phyloP scores from a whole-genome alignment of 2,888 invertebrate species.

The Chesias legatella region DNA sequence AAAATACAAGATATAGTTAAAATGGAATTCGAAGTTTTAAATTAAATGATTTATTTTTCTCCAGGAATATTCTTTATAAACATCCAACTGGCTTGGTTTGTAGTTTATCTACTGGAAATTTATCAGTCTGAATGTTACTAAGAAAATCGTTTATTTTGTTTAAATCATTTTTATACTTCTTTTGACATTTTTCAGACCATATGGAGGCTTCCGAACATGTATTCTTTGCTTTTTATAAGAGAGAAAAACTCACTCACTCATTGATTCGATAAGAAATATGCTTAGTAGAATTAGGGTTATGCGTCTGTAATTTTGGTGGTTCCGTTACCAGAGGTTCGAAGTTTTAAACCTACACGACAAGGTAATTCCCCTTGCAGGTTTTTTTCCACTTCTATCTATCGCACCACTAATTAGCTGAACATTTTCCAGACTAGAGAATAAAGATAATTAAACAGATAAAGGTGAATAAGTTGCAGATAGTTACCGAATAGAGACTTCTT shows the following conservation, averaged over 20 bases:
- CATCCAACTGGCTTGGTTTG: slow-evolving; percentile 6
- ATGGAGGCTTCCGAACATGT: too few species aligned
- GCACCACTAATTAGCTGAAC: slow-evolving; percentile 17
- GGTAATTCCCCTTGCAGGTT: too few species aligned
- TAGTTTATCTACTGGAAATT: slow-evolving; percentile 1
- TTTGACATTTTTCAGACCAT: too few species aligned
- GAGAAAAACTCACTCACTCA: too few species aligned
- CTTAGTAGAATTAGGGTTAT: too few species aligned
- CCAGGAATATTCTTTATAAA: slow-evolving; percentile 16
- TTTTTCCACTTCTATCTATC: slow-evolving; percentile 6
- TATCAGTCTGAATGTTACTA: background rate
- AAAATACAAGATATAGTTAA: slow-evolving; percentile 26
- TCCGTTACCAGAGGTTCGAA: too few species aligned
- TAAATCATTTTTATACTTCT: too few species aligned
- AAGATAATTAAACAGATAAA: slow-evolving; percentile 27
- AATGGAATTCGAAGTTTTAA: slow-evolving; percentile 22
- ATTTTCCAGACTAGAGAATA: slow-evolving; percentile 19
- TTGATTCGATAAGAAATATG: too few species aligned
- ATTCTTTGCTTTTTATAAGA: too few species aligned
- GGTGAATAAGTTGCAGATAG: slow-evolving; percentile 42
- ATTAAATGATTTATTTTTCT: slow-evolving; percentile 15
- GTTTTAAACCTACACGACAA: too few species aligned
- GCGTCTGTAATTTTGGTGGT: too few species aligned
- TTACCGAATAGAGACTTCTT: slow-evolving; percentile 46
- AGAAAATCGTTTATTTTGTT: too few species aligned